Percentiles rank a stretch among this genome's conserved stretches.
Evolutionary conservation across 2,797 vertebrate species (phyloP).

Genomic region (Mormyrops boulengeri): DNA sequence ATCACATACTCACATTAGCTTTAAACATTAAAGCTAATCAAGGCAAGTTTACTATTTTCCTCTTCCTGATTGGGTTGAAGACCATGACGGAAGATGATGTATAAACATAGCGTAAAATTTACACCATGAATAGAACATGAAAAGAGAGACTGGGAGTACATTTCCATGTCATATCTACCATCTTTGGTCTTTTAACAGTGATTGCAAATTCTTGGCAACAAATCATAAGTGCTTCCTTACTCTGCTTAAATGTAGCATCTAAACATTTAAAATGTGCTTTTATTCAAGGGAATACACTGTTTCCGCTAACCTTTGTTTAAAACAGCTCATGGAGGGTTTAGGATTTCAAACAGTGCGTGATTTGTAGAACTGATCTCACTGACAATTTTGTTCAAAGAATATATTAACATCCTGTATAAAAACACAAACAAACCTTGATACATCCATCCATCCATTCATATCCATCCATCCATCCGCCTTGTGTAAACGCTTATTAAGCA

Average conservation of each 20-base stretch:
- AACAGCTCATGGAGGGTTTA: not conserved
- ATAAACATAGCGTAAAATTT: constrained; percentile 1
- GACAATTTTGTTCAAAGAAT: constrained; percentile 10
- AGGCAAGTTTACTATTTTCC: not conserved
- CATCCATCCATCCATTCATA: not conserved
- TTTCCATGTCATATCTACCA: not conserved
- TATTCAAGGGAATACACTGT: constrained; percentile 17
- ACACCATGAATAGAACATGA: not conserved
- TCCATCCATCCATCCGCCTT: not conserved
- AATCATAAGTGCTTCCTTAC: constrained; percentile 12
- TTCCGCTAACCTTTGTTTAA: constrained; percentile 10
- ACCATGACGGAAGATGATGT: not conserved
- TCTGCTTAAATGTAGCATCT: constrained; percentile 12
- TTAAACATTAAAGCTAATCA: not conserved
- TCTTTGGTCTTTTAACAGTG: constrained; percentile 11
- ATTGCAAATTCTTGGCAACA: constrained; percentile 2
- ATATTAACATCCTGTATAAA: constrained; percentile 4
- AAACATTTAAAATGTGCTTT: constrained; percentile 19
- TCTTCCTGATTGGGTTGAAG: not conserved
- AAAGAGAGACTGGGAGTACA: not conserved
- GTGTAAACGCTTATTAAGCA: not conserved
- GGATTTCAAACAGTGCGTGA: constrained; percentile 16
- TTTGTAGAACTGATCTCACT: not conserved
- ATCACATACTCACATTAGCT: not conserved
- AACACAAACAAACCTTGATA: not conserved